phyloP scores from a whole-genome alignment of 2,888 invertebrate species.

The Drosophila longiperda region DNA sequence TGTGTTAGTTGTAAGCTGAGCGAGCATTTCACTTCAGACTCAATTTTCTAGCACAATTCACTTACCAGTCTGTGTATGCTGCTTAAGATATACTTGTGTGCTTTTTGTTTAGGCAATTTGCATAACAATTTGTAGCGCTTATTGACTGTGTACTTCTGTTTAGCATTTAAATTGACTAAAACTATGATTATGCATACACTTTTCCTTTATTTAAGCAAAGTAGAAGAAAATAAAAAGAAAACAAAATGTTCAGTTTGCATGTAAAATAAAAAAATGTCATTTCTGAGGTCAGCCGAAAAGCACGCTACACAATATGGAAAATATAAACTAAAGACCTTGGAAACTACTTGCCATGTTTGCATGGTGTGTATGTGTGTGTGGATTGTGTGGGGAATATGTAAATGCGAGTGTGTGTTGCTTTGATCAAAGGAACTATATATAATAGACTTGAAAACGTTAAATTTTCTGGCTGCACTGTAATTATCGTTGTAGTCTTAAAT shows the following conservation, averaged over 20 bases:
- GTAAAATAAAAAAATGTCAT: slow-evolving; percentile 16
- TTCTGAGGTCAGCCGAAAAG: slow-evolving; percentile 29
- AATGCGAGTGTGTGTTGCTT: neutral
- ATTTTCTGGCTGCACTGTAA: neutral
- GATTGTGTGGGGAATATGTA: neutral
- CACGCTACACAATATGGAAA: slow-evolving; percentile 25
- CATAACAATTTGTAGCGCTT: slow-evolving; percentile 60
- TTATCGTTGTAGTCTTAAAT: neutral
- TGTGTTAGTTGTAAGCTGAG: slow-evolving; percentile 4
- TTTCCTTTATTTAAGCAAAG: neutral
- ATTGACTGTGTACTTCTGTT: slow-evolving; percentile 49
- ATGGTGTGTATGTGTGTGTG: neutral
- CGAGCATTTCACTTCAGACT: slow-evolving; percentile 2
- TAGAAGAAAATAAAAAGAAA: neutral
- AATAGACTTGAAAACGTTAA: neutral
- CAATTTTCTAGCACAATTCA: slow-evolving; percentile 14
- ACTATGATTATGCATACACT: slow-evolving; percentile 12
- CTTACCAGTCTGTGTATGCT: slow-evolving; percentile 4
- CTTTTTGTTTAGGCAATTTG: slow-evolving; percentile 43
- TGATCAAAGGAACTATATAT: neutral
- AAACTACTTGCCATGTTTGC: neutral
- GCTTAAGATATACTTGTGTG: slow-evolving; percentile 3
- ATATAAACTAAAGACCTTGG: slow-evolving; percentile 19
- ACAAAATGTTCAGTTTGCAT: slow-evolving; percentile 11
- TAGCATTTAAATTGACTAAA: slow-evolving; percentile 60